Evolutionary conservation across 2,888 invertebrate genomes (phyloP), one percentile per base, ranked within the genome.

Genomic region (Agrilus biguttatus): DNA sequence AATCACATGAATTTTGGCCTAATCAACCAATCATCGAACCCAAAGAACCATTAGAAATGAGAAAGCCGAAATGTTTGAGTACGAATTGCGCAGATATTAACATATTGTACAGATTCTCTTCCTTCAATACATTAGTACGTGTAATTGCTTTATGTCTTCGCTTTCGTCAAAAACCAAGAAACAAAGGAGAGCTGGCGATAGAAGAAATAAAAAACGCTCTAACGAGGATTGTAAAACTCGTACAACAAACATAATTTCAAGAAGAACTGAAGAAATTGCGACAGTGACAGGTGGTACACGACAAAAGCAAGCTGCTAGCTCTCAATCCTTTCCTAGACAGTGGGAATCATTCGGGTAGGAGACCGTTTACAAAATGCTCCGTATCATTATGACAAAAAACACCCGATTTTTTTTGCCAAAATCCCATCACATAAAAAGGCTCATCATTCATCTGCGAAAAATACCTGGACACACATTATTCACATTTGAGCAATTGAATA

Each of bases 281-380:
- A 41, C 17, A 41, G 10, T 13, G 23, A 36, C 13, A 38, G 8
- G 3, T 38, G 13, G 14, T 42, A 37, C 2, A 6, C 23, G 6
- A 23, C 32, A 39, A 39, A 14, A 47, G 47, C 33, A 41, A 44
- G 33, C 12, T 47, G 4, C 14, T 47, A 21, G 21, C 36, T 4
- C 36, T 54, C 2, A 50, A 48, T 36, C 51, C 50, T 7, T 53
- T 48, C 35, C 12, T 54, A 6, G 52, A 56, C 23, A 6, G 23
- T 7, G 8, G 43, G 40, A 7, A 43, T 47, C 10, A n/a, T 51
- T 8, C 40, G 46, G 35, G 43, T 48, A 38, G 45, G 49, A 12
- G 46, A 47, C n/a, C 33, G 46, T 14, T 2, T 43, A 14, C 37
- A 40, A 28, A 17, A 42, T 17, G 8, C 45, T 6, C 34, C 41